Conservation (phyloP, 2,888 invertebrate species). For the Troglohyphantes excavatus region DNA sequence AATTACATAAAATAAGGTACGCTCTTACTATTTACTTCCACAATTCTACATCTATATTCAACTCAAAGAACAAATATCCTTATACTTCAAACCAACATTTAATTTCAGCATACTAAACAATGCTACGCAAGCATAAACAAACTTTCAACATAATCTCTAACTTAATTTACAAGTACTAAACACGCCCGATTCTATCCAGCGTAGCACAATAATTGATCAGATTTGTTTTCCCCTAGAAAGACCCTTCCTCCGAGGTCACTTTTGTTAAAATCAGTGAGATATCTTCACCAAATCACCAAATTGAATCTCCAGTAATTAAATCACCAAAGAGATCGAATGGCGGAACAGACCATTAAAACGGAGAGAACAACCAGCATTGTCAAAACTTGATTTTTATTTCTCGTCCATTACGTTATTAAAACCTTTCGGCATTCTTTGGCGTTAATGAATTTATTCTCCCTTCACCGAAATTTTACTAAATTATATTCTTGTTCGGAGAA, state of each 20-base stretch:
- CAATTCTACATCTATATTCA: too few species aligned
- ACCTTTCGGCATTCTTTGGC: constrained; percentile 38
- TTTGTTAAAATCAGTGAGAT: neutral
- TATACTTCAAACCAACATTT: too few species aligned
- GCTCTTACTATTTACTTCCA: too few species aligned
- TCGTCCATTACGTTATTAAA: constrained; percentile 55
- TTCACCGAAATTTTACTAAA: constrained; percentile 52
- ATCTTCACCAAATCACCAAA: neutral
- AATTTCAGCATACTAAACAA: too few species aligned
- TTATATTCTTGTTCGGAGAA: constrained; percentile 29
- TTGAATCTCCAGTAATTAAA: constrained; percentile 29
- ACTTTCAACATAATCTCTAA: neutral
- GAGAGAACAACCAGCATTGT: neutral
- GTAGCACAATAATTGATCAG: neutral
- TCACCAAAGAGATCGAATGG: constrained; percentile 6
- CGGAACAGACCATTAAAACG: neutral
- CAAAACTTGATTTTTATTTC: constrained; percentile 13
- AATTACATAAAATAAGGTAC: too few species aligned
- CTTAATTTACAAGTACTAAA: constrained; percentile 6
- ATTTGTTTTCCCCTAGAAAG: neutral
- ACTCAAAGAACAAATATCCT: too few species aligned
- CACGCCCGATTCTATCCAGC: neutral
- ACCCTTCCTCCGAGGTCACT: neutral
- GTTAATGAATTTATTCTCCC: constrained; percentile 59
- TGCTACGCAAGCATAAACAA: too few species aligned